Evolutionary conservation across 2,113 vertebrate genomes (phyloP).

Genomic region (Microcebus lehilahytsara): DNA sequence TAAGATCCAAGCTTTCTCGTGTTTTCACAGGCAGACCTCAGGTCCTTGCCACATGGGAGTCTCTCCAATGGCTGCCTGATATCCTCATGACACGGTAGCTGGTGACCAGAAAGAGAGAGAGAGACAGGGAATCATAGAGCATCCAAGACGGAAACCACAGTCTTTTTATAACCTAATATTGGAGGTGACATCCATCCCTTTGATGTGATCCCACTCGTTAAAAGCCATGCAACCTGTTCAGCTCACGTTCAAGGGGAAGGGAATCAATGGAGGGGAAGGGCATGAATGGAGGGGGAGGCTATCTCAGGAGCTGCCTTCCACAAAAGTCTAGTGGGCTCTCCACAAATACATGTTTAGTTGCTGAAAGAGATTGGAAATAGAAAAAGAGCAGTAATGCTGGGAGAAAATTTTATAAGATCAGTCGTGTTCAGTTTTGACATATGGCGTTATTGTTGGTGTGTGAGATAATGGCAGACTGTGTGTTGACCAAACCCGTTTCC

Average conservation of each 20-base stretch:
- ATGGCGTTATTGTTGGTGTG: neutral
- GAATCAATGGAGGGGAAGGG: neutral
- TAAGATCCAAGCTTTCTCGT: neutral
- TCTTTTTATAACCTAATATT: neutral
- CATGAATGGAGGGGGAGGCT: neutral
- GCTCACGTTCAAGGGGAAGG: neutral
- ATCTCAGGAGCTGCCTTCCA: neutral
- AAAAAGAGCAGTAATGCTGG: neutral
- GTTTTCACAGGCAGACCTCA: neutral
- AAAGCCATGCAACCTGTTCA: neutral
- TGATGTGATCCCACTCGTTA: neutral
- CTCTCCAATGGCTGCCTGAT: neutral
- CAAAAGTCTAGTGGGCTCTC: neutral
- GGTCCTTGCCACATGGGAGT: neutral
- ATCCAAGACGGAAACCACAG: neutral
- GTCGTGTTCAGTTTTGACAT: neutral
- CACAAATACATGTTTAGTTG: neutral
- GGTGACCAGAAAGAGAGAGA: neutral
- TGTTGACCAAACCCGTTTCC: neutral
- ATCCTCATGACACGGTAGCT: neutral
- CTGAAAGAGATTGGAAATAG: neutral
- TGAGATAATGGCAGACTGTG: neutral
- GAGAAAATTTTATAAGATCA: neutral
- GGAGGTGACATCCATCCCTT: neutral
- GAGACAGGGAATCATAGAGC: no score